These are phyloP conservation scores for Ptychobarbus kaznakovi DNA, from an alignment of 2,797 vertebrate species.

Conservation along the genomic window DNA sequence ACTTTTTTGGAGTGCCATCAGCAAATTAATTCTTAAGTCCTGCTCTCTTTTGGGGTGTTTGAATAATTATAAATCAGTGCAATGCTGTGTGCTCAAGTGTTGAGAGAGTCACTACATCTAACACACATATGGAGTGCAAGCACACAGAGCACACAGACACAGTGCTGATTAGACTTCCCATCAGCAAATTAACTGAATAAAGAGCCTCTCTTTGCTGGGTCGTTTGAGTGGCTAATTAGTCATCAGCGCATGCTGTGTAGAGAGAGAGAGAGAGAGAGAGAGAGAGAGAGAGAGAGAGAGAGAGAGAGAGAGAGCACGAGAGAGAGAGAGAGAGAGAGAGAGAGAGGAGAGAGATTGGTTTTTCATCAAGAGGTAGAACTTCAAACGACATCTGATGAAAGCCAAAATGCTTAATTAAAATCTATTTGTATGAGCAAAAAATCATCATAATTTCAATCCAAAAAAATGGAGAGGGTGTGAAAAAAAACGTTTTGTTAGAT, in stretches of 20 bases:
- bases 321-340: conserved; percentile 1
- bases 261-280: conserved; percentile 67
- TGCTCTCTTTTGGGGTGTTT: no score
- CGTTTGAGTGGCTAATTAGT: conserved; percentile 69
- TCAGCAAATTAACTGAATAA: conserved; percentile 68
- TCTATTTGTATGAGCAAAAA: conserved; percentile 74
- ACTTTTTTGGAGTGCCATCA: no score
- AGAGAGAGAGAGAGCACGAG: background rate
- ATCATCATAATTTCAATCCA: conserved; percentile 71
- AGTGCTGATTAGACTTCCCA: conserved; percentile 62
- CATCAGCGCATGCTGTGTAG: conserved; percentile 69
- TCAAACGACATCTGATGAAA: conserved; percentile 79
- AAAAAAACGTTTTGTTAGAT: conserved; percentile 60
- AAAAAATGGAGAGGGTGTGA: conserved; percentile 55
- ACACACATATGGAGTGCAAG: no score
- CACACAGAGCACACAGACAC: no score
- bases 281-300: conserved; percentile 30
- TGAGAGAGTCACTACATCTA: no score
- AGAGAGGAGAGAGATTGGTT: conserved; percentile 59
- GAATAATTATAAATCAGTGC: no score
- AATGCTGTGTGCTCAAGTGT: no score
- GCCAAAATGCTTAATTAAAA: conserved; percentile 82
- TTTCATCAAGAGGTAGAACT: conserved; percentile 78
- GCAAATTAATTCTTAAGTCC: no score
- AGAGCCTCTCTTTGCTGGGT: conserved; percentile 65